These are phyloP conservation scores for Hafferia zeledoni DNA, from an alignment of 2,797 vertebrate species.

Conservation along the genomic window DNA sequence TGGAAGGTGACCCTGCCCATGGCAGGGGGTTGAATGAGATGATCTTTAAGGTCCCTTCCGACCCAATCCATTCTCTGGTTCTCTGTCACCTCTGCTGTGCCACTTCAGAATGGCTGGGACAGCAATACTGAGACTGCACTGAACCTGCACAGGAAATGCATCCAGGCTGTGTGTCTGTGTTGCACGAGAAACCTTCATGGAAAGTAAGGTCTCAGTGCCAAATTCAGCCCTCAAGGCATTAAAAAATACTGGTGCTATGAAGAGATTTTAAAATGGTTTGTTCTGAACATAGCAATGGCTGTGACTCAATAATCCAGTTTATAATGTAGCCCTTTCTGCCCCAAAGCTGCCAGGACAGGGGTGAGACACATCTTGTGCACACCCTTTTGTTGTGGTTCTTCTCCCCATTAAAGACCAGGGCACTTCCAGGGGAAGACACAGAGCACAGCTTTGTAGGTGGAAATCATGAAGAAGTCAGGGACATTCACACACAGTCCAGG, in stretches of 20 bases:
- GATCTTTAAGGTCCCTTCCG: background rate
- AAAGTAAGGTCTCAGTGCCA: background rate
- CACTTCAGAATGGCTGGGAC: background rate
- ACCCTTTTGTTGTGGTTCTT: rapidly evolving
- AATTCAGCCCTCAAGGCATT: background rate
- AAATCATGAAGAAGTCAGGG: background rate
- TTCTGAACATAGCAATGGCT: background rate
- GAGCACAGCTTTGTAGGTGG: background rate
- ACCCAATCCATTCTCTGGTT: background rate
- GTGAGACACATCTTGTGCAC: background rate
- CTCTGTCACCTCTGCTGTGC: background rate
- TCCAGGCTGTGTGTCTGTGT: background rate
- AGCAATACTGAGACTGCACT: background rate
- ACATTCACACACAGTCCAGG: background rate
- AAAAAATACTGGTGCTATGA: background rate
- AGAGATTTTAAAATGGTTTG: background rate
- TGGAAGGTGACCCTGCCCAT: background rate
- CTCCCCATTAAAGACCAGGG: background rate
- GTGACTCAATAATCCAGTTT: background rate
- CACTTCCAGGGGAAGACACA: background rate
- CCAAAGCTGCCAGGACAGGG: background rate
- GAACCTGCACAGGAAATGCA: background rate
- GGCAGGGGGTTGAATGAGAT: background rate
- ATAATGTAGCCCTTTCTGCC: background rate
- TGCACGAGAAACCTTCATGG: background rate